Percentiles rank a stretch among this genome's conserved stretches.
phyloP scores from a whole-genome alignment of 2,797 vertebrate species.

The Sebastes nivosus region DNA sequence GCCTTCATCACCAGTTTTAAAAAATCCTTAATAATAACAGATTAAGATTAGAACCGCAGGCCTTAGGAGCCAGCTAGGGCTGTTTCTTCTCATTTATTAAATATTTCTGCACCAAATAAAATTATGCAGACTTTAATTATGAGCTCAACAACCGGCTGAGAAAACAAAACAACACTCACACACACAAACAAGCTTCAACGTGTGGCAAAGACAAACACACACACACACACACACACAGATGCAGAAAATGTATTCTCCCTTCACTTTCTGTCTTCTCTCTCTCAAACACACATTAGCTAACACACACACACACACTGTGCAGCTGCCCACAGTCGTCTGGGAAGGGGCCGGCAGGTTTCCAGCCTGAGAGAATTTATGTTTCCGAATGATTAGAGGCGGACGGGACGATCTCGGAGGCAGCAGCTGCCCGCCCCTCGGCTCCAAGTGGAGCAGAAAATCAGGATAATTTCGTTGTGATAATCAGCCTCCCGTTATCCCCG shows the following conservation, averaged over 20 bases:
- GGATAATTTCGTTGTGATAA: slow-evolving; percentile 81
- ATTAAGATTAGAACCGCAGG: slow-evolving; percentile 58
- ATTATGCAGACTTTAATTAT: slow-evolving; percentile 63
- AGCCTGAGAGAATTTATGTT: slow-evolving; percentile 68
- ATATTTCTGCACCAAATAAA: slow-evolving; percentile 50
- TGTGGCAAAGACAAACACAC: slow-evolving; percentile 10
- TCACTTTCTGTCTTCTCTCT: background rate
- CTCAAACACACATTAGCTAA: slow-evolving; percentile 5
- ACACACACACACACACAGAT: slow-evolving; percentile 4
- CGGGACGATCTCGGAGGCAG: slow-evolving; percentile 66
- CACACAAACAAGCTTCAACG: background rate
- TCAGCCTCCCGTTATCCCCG: slow-evolving; percentile 71
- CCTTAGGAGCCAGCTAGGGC: slow-evolving; percentile 1
- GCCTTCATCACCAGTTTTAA: slow-evolving; percentile 31
- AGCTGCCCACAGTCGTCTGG: slow-evolving; percentile 54
- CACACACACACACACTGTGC: slow-evolving; percentile 16
- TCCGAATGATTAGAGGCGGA: slow-evolving; percentile 74
- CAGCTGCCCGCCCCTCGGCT: slow-evolving; percentile 74
- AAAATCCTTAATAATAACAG: slow-evolving; percentile 52
- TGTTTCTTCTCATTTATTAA: slow-evolving; percentile 41
- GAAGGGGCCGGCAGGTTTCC: slow-evolving; percentile 67
- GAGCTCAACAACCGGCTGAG: slow-evolving; percentile 30
- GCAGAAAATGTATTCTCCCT: slow-evolving; percentile 16
- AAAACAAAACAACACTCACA: slow-evolving; percentile 49
- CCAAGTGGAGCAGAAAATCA: slow-evolving; percentile 83